Evolutionary conservation across 2,113 vertebrate genomes (phyloP), one percentile per base, ranked within the genome.

Genomic region (Oceanites oceanicus): DNA sequence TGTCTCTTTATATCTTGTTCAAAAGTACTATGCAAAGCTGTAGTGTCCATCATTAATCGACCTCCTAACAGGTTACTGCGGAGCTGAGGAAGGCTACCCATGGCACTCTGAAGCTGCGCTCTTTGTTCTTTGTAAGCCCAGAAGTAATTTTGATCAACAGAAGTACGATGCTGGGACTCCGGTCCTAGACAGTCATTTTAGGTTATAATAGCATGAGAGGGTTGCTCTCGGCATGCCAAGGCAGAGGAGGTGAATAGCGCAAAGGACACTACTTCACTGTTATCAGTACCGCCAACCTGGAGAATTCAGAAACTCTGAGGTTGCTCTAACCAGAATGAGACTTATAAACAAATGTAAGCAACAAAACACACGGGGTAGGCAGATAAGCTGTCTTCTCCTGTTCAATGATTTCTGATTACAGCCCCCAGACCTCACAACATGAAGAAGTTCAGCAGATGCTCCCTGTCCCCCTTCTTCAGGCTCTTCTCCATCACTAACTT

Each of bases 1-100:
- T 66, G 42, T 70, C 86, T 93, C 74, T 77, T 86, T 61, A 7
- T 17, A 61, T 38, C 87, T 74, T 78, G 29, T 55, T 95, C 67
- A 65, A 40, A 90, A 94, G 36, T 23, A 50, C 82, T 79, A 80
- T 65, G 89, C 72, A 95, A 86, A 94, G 38, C 63, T 79, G 20
- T 15, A 53, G 18, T 19, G 63, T 34, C 76, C 70, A 59, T 82
- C 76, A 77, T 77, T 78, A 96, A 70, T 76, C 58, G 53, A 88
- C 38, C 53, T 92, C 36, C 77, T 85, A 90, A 79, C 40, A 94
- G 45, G 56, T 34, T 76, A 53, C 78, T 30, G 50, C 26, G 55
- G 42, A 77, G 78, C 58, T 63, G 18, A 88, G 81, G 38, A 94
- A 90, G 86, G 84, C 73, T 42, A 30, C 70, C 14, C 58, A 66